phyloP scores from a whole-genome alignment of 2,113 vertebrate genomes.

The Drymodes brunneopygia region DNA sequence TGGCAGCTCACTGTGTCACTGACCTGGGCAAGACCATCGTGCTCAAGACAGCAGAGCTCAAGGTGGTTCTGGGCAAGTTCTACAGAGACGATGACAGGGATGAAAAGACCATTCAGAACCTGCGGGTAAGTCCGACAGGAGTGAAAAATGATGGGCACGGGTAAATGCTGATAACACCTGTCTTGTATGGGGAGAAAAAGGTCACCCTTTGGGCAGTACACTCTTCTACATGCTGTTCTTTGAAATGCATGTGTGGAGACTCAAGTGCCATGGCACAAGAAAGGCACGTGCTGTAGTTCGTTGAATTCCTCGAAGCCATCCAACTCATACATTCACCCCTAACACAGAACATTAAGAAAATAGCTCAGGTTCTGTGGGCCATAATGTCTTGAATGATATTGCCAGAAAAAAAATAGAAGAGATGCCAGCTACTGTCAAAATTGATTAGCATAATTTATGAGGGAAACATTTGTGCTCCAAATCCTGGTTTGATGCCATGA shows the following conservation, averaged over 20 bases:
- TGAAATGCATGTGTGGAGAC: background rate
- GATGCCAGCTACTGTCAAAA: background rate
- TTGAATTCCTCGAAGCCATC: background rate
- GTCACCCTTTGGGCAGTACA: background rate
- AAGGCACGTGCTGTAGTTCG: background rate
- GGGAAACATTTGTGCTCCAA: background rate
- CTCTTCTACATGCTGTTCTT: background rate
- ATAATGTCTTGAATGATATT: background rate
- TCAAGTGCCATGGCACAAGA: background rate
- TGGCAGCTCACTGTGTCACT: conserved; percentile 93
- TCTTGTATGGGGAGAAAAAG: background rate
- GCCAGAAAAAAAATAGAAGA: background rate
- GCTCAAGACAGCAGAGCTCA: conserved; percentile 83
- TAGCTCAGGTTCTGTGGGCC: background rate
- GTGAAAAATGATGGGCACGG: background rate
- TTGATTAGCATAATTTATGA: background rate
- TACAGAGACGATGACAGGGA: conserved; percentile 84
- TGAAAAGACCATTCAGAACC: conserved; percentile 84
- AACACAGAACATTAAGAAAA: background rate
- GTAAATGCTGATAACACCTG: background rate
- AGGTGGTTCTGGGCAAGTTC: conserved; percentile 90
- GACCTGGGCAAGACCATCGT: conserved; percentile 86
- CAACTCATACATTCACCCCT: background rate
- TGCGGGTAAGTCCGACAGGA: conserved; percentile 77
- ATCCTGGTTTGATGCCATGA: background rate